Percentiles rank a stretch among this genome's conserved stretches.
Evolutionary conservation across 2,113 vertebrate species (phyloP).

Genomic region (Gavialis gangeticus): DNA sequence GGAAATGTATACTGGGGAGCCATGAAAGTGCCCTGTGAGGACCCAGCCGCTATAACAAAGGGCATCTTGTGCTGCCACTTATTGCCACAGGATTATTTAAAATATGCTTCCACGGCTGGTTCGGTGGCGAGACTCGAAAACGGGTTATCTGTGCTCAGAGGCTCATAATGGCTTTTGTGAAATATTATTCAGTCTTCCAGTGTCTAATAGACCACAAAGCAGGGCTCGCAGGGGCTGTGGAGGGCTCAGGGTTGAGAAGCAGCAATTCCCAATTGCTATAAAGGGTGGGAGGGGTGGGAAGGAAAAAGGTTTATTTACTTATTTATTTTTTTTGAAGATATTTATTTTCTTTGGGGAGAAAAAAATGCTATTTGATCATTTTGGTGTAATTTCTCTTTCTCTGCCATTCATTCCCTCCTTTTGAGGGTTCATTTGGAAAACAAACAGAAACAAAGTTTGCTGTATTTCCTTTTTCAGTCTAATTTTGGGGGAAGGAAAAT

Average conservation of each 20-base stretch:
- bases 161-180: background rate
- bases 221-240: background rate
- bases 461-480: background rate
- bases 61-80: background rate
- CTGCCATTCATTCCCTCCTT: background rate
- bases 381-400: background rate
- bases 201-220: background rate
- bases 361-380: background rate
- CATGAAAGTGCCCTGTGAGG: background rate
- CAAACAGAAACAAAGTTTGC: background rate
- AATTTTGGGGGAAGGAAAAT: background rate
- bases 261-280: background rate
- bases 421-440: background rate
- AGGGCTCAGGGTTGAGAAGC: background rate
- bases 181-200: background rate
- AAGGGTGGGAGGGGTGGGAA: no score
- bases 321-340: no score
- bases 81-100: background rate
- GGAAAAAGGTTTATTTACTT: no score
- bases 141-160: background rate
- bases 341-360: accelerated
- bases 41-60: background rate
- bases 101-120: background rate
- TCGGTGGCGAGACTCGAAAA: background rate
- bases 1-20: background rate